Base-by-base conservation (phyloP, 2,888 invertebrate genomes). In the Lysandra bellargus region DNA sequence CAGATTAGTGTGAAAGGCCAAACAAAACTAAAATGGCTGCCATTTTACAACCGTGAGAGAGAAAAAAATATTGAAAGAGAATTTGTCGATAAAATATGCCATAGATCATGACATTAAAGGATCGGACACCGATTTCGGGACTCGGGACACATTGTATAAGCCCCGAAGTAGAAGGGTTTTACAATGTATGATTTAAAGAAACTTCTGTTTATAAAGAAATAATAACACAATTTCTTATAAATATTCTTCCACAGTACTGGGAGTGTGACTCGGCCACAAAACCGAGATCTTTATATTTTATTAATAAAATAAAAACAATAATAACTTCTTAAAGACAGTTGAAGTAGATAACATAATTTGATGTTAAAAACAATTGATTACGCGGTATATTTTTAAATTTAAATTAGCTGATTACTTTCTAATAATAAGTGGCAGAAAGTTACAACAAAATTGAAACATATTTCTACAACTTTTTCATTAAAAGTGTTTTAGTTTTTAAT, bases 371-470 rank as follows among this genome's bases (percentile, higher is more conserved):
- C 12, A 33, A 69, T 69, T 69, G 33, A 69, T 69, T 69, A 33
- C 4, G 1, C 1, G 14, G 37, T 33, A 69, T 14, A 64, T 37
- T 69, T 64, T 33, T 69, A 14, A 33, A 69, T 69, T 23, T 69
- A 1, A 69, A 33, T 33, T 33, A 37, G 14, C 5, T 69, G 33
- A 33, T 69, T 33, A 33, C 33, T 69, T 14, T 33, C 14, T 4
- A 69, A 69, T 4, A 69, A 69, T 69, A 69, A 69, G 14, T 69
- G 69, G 69, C 69, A 69, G 69, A 37, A 37, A 69, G 69, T 37
- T 69, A 69, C 69, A 69, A 69, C 1, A 14, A 33, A 69, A 14
- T 69, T 33, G 9, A 14, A 7, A 9, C 30, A 30, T 2, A 12
- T 30, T 12, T 23, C 6, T 5, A 61, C 61, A 61, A 61, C 61